phyloP scores from a whole-genome alignment of 1,140 invertebrate genomes.

The Dreissena polymorpha region DNA sequence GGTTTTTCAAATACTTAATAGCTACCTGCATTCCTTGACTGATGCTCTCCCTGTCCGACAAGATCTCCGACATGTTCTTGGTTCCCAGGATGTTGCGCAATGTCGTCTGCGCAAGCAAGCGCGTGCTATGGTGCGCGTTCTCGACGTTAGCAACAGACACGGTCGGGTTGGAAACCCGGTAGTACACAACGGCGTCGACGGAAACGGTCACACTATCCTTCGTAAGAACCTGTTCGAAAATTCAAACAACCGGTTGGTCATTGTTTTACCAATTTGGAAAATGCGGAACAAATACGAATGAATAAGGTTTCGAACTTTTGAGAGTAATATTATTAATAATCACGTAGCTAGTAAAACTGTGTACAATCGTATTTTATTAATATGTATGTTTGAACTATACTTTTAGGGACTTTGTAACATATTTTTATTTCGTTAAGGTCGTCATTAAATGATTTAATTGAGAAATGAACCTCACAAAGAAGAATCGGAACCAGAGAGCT shows the following conservation, averaged over 20 bases:
- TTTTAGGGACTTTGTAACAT: too few species aligned
- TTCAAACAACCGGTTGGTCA: background rate
- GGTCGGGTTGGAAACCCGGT: slow-evolving; percentile 95
- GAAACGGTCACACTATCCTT: slow-evolving; percentile 96
- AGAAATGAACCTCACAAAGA: too few species aligned
- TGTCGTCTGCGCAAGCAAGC: slow-evolving; percentile 80
- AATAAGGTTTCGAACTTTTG: too few species aligned
- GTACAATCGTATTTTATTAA: too few species aligned
- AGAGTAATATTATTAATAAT: too few species aligned
- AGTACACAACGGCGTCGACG: slow-evolving; percentile 95
- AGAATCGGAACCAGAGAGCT: too few species aligned
- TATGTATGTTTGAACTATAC: too few species aligned
- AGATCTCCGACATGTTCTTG: slow-evolving; percentile 92
- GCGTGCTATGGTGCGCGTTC: slow-evolving; percentile 89
- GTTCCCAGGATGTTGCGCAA: slow-evolving; percentile 95
- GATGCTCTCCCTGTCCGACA: slow-evolving; percentile 94
- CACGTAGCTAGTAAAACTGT: too few species aligned
- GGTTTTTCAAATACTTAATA: background rate
- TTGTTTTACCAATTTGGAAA: background rate
- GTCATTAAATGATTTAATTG: too few species aligned
- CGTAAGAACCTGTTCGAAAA: slow-evolving; percentile 86
- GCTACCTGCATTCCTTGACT: slow-evolving; percentile 89
- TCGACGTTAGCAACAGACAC: slow-evolving; percentile 98
- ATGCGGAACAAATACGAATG: too few species aligned
- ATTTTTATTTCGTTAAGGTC: too few species aligned